Evolutionary conservation across 2,113 vertebrate species (phyloP).

Genomic region (Oreochromis tanganicae): DNA sequence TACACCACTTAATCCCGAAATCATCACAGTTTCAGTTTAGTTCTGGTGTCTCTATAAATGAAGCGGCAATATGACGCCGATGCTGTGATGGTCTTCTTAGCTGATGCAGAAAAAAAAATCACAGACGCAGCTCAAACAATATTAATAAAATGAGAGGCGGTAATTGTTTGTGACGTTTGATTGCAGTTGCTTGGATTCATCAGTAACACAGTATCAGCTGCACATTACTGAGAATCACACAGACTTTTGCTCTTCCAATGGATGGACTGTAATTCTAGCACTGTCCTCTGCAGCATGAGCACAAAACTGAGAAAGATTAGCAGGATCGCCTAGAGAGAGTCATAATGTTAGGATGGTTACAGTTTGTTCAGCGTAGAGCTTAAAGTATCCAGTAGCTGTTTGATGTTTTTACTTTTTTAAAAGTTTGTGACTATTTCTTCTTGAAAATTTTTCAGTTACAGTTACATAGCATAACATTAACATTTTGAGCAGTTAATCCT

Average conservation of each 20-base stretch:
- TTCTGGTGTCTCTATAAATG: not conserved
- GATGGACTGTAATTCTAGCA: not conserved
- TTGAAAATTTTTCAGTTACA: not conserved
- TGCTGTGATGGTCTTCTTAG: not conserved
- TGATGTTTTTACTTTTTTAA: not conserved
- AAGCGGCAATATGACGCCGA: not conserved
- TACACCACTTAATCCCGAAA: constrained; percentile 22
- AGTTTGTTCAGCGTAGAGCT: not conserved
- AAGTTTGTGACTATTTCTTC: not conserved
- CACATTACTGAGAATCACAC: not conserved
- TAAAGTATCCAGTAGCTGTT: not conserved
- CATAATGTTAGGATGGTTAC: not conserved
- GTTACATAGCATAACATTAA: not conserved
- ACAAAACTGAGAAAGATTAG: not conserved
- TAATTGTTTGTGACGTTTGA: not conserved
- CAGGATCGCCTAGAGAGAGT: not conserved
- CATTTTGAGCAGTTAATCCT: not conserved
- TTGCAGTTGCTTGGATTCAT: not conserved
- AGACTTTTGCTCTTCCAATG: not conserved
- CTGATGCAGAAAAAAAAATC: not conserved
- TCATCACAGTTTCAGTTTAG: constrained; percentile 9
- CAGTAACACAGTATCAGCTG: not conserved
- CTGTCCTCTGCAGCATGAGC: not conserved
- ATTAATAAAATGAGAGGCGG: not conserved
- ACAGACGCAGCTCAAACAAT: not conserved